Percentiles rank a stretch among this genome's conserved stretches.
Conservation (phyloP, 1,140 invertebrate species). For the Drosophila chauvacae region DNA sequence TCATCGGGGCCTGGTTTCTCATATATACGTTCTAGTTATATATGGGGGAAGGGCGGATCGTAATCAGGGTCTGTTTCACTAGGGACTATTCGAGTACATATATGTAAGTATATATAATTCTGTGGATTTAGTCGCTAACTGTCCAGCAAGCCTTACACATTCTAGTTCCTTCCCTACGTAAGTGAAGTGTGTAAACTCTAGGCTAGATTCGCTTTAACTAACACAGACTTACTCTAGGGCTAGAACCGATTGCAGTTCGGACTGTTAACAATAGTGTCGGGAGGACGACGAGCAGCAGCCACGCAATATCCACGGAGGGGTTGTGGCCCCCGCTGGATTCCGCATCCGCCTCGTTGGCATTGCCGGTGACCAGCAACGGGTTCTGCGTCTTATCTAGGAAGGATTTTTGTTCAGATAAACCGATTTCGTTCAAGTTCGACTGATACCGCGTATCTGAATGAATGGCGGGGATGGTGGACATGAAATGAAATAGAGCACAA, state of each 20-base stretch:
- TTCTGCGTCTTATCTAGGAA: conserved; percentile 84
- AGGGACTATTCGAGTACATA: conserved; percentile 54
- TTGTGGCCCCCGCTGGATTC: conserved; percentile 39
- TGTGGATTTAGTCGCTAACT: conserved; percentile 28
- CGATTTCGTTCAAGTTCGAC: conserved; percentile 89
- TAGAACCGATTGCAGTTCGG: conserved; percentile 33
- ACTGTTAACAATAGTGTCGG: conserved; percentile 48
- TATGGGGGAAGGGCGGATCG: conserved; percentile 67
- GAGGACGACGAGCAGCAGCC: conserved; percentile 35
- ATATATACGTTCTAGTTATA: conserved; percentile 6
- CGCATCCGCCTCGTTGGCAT: conserved; percentile 63
- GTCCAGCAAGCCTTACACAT: conserved; percentile 43
- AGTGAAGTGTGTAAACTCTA: conserved; percentile 32
- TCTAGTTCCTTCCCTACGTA: not conserved
- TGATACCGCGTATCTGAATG: conserved; percentile 87
- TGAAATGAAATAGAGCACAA: conserved; percentile 42
- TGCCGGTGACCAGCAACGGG: conserved; percentile 75
- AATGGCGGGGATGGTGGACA: conserved; percentile 45
- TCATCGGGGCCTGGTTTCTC: conserved; percentile 37
- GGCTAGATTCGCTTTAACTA: conserved; percentile 48
- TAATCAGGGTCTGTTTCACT: conserved; percentile 65
- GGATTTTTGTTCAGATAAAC: conserved; percentile 89
- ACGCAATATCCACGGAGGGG: conserved; percentile 55
- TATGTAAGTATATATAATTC: conserved; percentile 15
- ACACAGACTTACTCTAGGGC: conserved; percentile 56